These are phyloP conservation scores for Orbicella faveolata DNA, from an alignment of 64 coral and sea anemone genomes.

Conservation along the genomic window DNA sequence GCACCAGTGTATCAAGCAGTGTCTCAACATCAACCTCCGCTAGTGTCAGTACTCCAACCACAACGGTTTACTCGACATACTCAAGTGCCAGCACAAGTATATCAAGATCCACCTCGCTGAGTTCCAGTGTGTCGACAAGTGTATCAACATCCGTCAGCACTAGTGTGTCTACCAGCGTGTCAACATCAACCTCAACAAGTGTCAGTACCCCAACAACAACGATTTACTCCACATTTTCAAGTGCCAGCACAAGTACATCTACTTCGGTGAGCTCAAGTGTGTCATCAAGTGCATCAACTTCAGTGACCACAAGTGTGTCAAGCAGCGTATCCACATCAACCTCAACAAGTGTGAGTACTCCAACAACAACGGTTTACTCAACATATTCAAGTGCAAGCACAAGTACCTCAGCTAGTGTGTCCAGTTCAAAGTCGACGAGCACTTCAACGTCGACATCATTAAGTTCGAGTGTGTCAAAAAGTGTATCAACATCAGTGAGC, in stretches of 20 bases:
- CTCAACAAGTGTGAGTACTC: not conserved
- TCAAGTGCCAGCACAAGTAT: not conserved
- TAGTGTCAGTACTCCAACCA: not conserved
- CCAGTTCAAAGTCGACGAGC: not conserved
- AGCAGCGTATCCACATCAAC: slow-evolving; percentile 11
- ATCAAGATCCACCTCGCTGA: not conserved
- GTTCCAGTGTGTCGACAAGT: not conserved
- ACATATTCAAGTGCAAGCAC: not conserved
- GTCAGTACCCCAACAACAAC: not conserved
- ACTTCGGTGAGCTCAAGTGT: not conserved
- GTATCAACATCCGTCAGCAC: not conserved
- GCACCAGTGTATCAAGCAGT: not conserved
- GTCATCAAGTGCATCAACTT: no score
- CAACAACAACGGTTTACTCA: not conserved
- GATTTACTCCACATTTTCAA: not conserved
- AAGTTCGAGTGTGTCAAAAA: not conserved
- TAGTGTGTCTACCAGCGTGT: not conserved
- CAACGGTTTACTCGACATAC: not conserved
- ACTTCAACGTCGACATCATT: not conserved
- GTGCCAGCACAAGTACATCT: not conserved
- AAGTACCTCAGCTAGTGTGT: not conserved
- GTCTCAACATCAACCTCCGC: no score
- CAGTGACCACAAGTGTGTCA: not conserved
- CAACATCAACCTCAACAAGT: slow-evolving; percentile 9
- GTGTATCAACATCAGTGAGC: not conserved